Conservation (phyloP, 1,140 invertebrate species). For the Solen grandis region DNA sequence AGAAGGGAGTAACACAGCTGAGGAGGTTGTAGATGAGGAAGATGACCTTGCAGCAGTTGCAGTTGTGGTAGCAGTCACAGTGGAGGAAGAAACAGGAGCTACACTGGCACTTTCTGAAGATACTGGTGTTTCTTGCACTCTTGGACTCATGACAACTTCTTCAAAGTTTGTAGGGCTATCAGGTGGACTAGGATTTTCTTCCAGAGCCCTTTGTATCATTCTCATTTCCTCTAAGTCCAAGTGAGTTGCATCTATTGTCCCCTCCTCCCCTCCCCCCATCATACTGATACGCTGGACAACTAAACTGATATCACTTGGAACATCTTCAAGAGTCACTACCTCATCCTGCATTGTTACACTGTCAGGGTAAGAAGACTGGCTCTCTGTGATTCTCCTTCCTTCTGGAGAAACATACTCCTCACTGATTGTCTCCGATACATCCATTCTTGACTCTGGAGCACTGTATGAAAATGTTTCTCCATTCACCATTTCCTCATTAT, state of each 20-base stretch:
- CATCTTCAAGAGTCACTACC: constrained; percentile 1
- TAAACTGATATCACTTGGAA: constrained; percentile 21
- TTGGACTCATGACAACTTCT: neutral
- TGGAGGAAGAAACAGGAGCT: neutral
- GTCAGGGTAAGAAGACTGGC: neutral
- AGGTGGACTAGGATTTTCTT: constrained; percentile 43
- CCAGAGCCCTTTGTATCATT: constrained; percentile 42
- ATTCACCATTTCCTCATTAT: neutral
- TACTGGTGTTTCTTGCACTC: neutral
- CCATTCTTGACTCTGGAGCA: neutral
- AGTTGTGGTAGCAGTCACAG: neutral
- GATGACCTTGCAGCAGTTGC: neutral
- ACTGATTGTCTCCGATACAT: neutral
- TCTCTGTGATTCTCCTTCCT: neutral
- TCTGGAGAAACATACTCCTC: neutral
- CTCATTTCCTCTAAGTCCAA: constrained; percentile 43
- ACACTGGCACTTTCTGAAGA: neutral
- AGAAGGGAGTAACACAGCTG: neutral
- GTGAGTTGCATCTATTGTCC: constrained; percentile 20
- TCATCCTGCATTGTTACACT: neutral
- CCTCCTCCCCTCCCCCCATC: constrained; percentile 6
- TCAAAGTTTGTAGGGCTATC: constrained; percentile 6
- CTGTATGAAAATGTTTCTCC: neutral
- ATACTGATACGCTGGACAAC: constrained; percentile 31
- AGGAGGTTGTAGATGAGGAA: neutral